phyloP scores from a whole-genome alignment of 2,113 vertebrate genomes.

The Myiozetetes cayanensis region DNA sequence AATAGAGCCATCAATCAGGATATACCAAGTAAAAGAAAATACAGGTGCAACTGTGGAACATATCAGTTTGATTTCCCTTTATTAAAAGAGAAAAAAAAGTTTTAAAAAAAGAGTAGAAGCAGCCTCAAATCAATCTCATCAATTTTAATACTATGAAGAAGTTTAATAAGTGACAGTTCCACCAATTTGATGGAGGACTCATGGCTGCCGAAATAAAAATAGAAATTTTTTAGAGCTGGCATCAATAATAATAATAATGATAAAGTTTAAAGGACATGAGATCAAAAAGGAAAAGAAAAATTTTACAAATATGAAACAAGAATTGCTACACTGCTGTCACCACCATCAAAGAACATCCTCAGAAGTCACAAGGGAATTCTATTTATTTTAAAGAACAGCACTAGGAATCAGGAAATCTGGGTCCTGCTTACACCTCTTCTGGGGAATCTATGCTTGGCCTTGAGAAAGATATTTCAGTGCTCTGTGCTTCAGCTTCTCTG shows the following conservation, averaged over 20 bases:
- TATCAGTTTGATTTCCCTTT: slow-evolving; percentile 55
- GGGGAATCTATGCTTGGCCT: neutral
- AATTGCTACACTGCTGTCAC: neutral
- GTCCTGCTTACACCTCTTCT: neutral
- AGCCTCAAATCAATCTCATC: slow-evolving; percentile 52
- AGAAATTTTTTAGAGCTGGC: neutral
- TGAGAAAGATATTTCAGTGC: slow-evolving; percentile 4
- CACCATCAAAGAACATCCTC: slow-evolving; percentile 24
- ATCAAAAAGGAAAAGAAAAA: slow-evolving; percentile 20
- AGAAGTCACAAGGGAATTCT: slow-evolving; percentile 36
- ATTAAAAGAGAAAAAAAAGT: slow-evolving; percentile 50
- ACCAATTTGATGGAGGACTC: slow-evolving; percentile 47
- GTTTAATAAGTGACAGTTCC: slow-evolving; percentile 32
- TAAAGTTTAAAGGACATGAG: neutral
- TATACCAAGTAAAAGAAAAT: slow-evolving; percentile 28
- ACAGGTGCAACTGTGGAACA: slow-evolving; percentile 61
- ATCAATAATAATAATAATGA: neutral
- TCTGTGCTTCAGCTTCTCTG: neutral
- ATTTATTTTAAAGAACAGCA: slow-evolving; percentile 19
- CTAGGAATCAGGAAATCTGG: neutral
- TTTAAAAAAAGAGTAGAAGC: neutral
- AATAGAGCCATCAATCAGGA: slow-evolving; percentile 43
- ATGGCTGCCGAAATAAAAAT: slow-evolving; percentile 7
- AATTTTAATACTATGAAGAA: slow-evolving; percentile 60
- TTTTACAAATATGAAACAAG: slow-evolving; percentile 16